Evolutionary conservation across 1,140 invertebrate genomes (phyloP), one percentile per base, ranked within the genome.

Genomic region (Drosophila ananassae): DNA sequence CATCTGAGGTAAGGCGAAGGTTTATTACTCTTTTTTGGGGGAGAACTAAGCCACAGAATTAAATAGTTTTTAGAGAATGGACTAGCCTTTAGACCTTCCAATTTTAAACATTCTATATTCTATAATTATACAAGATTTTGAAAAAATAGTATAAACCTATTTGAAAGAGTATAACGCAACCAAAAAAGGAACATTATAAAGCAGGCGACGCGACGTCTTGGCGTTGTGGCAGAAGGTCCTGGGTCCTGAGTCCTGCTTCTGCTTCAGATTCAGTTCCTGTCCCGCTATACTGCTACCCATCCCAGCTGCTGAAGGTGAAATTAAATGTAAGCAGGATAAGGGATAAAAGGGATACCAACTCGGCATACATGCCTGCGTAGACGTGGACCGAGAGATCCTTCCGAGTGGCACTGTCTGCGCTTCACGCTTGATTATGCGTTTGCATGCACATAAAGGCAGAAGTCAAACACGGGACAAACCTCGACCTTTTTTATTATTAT

Each of bases 381-480:
- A 41, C 39, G 39, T 41, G 39, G 39, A 41, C 39, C 12, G 60
- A 66, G 64, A 37, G 34, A 53, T 68, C 37, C 44, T 44, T 12
- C 9, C 10, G 52, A 17, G 25, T 39, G 52, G 46, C 30, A 54
- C 12, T 62, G 57, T 68, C 30, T 56, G 63, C 51, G 58, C 77
- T 44, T 87, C 80, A 79, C 71, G 83, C 82, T 73, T 87, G 82
- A 87, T 87, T 87, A 87, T 87, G 82, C 82, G 82, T 87, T 87
- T 89, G 83, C 82, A 89, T 89, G 82, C 83, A 89, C 83, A 87
- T 75, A 82, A 87, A 87, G 71, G 75, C 71, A 76, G 77, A 87
- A 87, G 82, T 89, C 83, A 87, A 87, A 87, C 82, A 87, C 74
- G 75, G 74, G 66, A 82, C 79, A 89, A 78, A 79, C 74, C 83